phyloP scores from a whole-genome alignment of 2,797 vertebrate species.

The Micromesistius poutassou region DNA sequence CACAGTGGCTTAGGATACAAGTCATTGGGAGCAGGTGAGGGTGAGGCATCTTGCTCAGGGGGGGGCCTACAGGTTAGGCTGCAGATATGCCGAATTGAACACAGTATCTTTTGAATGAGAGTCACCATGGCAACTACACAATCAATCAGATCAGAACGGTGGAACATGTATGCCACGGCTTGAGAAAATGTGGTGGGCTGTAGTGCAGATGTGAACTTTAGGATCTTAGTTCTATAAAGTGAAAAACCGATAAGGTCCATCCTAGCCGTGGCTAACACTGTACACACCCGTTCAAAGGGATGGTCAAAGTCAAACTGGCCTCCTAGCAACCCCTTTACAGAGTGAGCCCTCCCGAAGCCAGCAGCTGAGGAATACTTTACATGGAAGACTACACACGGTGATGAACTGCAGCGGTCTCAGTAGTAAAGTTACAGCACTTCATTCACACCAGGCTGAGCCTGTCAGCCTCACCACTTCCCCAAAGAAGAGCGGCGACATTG shows the following conservation, averaged over 20 bases:
- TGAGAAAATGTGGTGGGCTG: too few species aligned
- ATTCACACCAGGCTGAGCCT: slow-evolving; percentile 19
- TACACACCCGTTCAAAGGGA: too few species aligned
- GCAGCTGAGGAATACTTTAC: slow-evolving; percentile 4
- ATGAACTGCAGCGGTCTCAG: slow-evolving; percentile 5
- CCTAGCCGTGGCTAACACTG: slow-evolving; percentile 10
- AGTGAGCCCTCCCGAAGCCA: background rate
- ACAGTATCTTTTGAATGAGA: background rate
- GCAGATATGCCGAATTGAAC: background rate
- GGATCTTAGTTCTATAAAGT: too few species aligned
- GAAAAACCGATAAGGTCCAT: slow-evolving; percentile 20
- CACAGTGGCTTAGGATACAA: background rate
- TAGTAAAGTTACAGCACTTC: slow-evolving; percentile 9
- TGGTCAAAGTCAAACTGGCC: slow-evolving; percentile 1
- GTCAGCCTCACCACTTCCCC: slow-evolving; percentile 7
- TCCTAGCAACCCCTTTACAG: background rate
- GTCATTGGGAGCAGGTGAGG: background rate
- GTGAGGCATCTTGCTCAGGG: background rate
- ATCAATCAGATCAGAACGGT: too few species aligned
- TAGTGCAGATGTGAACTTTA: too few species aligned
- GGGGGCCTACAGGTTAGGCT: too few species aligned
- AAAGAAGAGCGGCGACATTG: slow-evolving; percentile 16
- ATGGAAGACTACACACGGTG: slow-evolving; percentile 12
- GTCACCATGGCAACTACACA: background rate
- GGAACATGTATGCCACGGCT: too few species aligned